Evolutionary conservation across 2,113 vertebrate genomes (phyloP).

Genomic region (Poecile atricapillus): DNA sequence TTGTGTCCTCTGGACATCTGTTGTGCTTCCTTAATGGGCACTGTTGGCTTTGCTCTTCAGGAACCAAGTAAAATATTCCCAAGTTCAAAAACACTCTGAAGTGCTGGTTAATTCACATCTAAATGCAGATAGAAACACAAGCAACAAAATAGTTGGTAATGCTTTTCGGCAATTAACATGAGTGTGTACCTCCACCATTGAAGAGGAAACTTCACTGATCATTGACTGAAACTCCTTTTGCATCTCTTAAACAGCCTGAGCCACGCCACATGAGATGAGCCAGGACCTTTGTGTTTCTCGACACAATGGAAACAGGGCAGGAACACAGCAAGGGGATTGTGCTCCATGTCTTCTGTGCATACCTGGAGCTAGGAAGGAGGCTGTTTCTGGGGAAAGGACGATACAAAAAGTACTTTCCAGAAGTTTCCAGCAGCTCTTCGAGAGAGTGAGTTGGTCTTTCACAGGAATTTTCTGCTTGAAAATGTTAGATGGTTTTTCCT

Average conservation of each 20-base stretch:
- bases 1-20: constrained; percentile 55
- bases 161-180: neutral
- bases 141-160: neutral
- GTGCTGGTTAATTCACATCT: neutral
- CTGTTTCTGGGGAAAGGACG: neutral
- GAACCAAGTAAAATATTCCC: constrained; percentile 19
- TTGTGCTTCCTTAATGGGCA: constrained; percentile 28
- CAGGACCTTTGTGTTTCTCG: neutral
- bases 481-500: neutral
- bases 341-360: neutral
- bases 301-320: neutral
- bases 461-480: constrained; percentile 29
- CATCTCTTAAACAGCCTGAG: neutral
- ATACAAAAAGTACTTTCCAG: neutral
- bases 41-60: constrained; percentile 44
- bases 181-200: neutral
- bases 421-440: neutral
- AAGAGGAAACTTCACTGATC: neutral
- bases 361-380: neutral
- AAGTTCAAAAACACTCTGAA: neutral
- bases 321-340: neutral
- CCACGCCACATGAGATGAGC: neutral
- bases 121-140: neutral
- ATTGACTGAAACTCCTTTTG: neutral
- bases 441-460: neutral